Conservation (phyloP, 2,113 vertebrate species). For the Myrmophylax atrothorax region DNA sequence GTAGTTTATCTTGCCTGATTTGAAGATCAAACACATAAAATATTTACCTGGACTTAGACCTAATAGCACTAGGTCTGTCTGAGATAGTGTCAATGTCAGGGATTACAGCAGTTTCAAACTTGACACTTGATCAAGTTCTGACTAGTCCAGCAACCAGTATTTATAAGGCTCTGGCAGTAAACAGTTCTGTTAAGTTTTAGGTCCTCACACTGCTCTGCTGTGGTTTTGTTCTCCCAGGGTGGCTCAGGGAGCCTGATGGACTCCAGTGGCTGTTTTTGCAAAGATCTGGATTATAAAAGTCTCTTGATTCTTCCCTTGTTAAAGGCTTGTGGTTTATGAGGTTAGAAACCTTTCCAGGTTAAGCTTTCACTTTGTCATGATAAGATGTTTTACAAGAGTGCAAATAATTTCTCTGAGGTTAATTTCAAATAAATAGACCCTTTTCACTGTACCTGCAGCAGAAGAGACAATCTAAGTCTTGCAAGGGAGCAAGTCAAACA, state of each 20-base stretch:
- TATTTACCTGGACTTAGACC: background rate
- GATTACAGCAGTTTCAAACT: background rate
- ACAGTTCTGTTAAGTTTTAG: background rate
- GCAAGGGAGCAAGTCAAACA: background rate
- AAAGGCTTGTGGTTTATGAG: conserved; percentile 17
- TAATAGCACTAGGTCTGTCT: background rate
- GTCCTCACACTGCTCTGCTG: background rate
- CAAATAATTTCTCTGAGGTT: conserved; percentile 15
- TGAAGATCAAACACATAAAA: background rate
- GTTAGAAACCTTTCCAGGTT: background rate
- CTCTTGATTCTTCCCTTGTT: background rate
- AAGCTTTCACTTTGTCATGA: background rate
- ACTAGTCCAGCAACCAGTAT: background rate
- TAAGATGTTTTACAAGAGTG: background rate
- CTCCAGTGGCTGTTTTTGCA: background rate
- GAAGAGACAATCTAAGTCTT: background rate
- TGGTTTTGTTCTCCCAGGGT: background rate
- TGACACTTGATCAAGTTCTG: background rate
- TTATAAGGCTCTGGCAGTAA: background rate
- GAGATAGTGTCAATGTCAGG: background rate
- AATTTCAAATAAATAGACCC: background rate
- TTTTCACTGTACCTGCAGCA: background rate
- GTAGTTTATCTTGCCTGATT: background rate
- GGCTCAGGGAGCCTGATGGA: background rate
- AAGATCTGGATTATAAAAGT: background rate